Conservation (phyloP, 2,888 invertebrate genomes). For the Drosophila mulleri region DNA sequence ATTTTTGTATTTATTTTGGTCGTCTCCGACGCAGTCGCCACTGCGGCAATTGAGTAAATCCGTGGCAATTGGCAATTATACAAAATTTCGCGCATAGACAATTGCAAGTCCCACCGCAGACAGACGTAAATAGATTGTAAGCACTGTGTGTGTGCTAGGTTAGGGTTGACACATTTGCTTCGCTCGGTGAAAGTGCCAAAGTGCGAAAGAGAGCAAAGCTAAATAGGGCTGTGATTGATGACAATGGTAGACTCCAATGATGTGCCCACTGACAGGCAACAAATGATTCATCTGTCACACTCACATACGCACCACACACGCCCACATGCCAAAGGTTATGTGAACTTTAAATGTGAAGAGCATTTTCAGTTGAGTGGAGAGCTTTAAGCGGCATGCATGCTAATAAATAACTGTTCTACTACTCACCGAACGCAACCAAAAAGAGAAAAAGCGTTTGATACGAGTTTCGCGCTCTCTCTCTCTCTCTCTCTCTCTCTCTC, state of each 20-base stretch:
- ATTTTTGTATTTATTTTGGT: conserved; percentile 23
- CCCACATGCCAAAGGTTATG: conserved; percentile 17
- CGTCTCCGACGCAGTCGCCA: conserved; percentile 43
- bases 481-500: too few species aligned
- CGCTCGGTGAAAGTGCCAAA: neutral
- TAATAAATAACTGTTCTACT: conserved; percentile 54
- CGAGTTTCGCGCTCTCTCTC: too few species aligned
- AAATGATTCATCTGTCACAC: conserved; percentile 66
- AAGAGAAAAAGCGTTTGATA: neutral
- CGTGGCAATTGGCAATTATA: conserved; percentile 80
- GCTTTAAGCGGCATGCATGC: conserved; percentile 32
- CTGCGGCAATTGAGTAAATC: conserved; percentile 77
- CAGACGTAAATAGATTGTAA: conserved; percentile 56
- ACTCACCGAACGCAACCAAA: conserved; percentile 26
- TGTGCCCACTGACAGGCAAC: conserved; percentile 64
- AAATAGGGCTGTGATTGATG: conserved; percentile 56
- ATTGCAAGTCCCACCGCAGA: conserved; percentile 41
- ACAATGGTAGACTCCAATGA: conserved; percentile 67
- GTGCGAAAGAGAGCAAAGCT: conserved; percentile 17
- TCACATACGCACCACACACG: conserved; percentile 1
- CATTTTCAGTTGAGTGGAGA: conserved; percentile 54
- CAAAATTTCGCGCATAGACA: conserved; percentile 77
- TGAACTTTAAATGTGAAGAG: conserved; percentile 57
- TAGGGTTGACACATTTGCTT: conserved; percentile 55
- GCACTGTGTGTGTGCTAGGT: conserved; percentile 51